These are phyloP conservation scores for Drosophila bifasciata DNA, from an alignment of 1,140 invertebrate genomes.

Conservation along the genomic window DNA sequence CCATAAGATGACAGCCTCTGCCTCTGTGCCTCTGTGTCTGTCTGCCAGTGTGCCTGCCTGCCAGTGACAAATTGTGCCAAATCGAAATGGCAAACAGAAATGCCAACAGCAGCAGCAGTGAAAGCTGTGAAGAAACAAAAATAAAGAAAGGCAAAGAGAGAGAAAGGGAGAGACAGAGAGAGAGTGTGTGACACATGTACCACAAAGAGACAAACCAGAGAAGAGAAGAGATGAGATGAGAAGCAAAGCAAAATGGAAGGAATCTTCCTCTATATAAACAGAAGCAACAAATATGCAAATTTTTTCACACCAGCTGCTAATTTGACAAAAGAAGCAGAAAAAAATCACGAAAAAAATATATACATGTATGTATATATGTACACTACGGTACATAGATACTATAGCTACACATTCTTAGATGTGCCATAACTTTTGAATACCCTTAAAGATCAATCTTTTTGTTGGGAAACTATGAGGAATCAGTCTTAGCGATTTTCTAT, in stretches of 20 bases:
- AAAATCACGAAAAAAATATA: no score
- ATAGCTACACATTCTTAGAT: no score
- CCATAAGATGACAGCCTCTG: slow-evolving; percentile 73
- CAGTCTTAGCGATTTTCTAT: no score
- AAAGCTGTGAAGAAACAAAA: background rate
- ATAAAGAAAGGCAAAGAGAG: background rate
- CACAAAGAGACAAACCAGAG: slow-evolving; percentile 2
- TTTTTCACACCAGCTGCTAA: slow-evolving; percentile 70
- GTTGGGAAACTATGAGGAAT: no score
- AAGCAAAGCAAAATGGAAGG: background rate
- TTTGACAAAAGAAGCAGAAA: slow-evolving; percentile 55
- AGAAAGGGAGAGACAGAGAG: background rate
- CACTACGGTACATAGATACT: no score
- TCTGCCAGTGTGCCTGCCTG: slow-evolving; percentile 24
- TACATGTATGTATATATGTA: no score
- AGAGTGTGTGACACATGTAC: background rate
- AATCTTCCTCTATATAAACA: slow-evolving; percentile 14
- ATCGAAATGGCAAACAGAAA: slow-evolving; percentile 80
- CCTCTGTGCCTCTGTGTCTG: no score
- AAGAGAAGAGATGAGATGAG: background rate
- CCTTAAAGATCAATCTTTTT: no score
- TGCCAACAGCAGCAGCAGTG: slow-evolving; percentile 20
- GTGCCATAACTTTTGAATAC: no score
- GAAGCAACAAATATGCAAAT: slow-evolving; percentile 74
- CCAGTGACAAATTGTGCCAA: slow-evolving; percentile 81